Evolutionary conservation across 2,797 vertebrate genomes (phyloP).

Genomic region (Cryptoprocta ferox): DNA sequence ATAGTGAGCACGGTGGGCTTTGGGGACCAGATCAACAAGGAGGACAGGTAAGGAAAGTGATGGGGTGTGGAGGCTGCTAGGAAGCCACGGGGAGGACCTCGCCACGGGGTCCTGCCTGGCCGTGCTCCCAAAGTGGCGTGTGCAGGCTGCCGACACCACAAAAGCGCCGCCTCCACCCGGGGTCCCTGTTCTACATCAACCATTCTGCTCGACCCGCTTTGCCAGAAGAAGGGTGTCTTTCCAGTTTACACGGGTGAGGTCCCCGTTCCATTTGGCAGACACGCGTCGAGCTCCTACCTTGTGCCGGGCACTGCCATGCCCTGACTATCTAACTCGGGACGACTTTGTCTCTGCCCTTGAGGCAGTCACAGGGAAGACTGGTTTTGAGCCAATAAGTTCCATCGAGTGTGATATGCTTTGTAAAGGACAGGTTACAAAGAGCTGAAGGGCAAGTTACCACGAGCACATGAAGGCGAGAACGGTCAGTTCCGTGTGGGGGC

Average conservation of each 20-base stretch:
- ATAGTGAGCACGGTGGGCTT: conserved; percentile 97
- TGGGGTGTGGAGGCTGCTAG: background rate
- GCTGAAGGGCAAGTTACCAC: conserved; percentile 4
- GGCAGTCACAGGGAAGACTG: background rate
- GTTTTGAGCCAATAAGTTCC: conserved; percentile 59
- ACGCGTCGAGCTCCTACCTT: background rate
- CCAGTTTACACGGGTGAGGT: background rate
- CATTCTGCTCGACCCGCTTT: background rate
- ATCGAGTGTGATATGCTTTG: background rate
- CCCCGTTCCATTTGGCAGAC: background rate
- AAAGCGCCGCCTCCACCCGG: background rate
- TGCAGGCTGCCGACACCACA: background rate
- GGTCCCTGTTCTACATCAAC: background rate
- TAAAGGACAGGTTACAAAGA: background rate
- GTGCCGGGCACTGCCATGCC: background rate
- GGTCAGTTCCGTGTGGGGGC: background rate
- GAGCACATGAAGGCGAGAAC: background rate
- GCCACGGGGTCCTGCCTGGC: background rate
- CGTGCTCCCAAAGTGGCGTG: background rate
- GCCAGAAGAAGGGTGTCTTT: conserved; percentile 8
- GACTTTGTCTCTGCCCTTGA: conserved; percentile 55
- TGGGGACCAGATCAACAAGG: conserved; percentile 99
- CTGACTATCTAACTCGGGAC: background rate
- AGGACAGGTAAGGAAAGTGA: conserved; percentile 92
- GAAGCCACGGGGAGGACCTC: background rate